Evolutionary conservation across 2,113 vertebrate genomes (phyloP), one percentile per base, ranked within the genome.

Genomic region (Trematocara marginatum): DNA sequence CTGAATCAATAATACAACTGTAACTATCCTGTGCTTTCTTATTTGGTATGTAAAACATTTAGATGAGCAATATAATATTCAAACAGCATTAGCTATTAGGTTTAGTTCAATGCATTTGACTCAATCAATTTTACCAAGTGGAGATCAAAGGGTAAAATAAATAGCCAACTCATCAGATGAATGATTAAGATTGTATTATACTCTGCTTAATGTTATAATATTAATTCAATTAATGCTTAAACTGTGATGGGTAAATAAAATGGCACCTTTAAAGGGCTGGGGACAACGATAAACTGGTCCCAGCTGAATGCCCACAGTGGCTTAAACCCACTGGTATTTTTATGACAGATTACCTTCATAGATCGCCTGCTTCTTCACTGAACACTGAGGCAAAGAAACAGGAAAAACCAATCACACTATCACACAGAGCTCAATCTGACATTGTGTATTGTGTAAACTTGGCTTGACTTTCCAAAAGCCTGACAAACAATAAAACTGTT

Each of bases 401-500:
- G 47, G 34, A 82, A 42, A 76, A 85, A 86, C 20, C 53, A 85
- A 79, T 83, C 90, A 54, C 20, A 81, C 64, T 23, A 81, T 61
- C 29, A 71, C 38, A 76, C 49, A 56, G 49, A 26, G n/a, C 78
- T 89, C 85, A 86, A 80, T 78, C 59, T 85, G 74, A 84, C 71
- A 80, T 23, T 79, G 49, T 49, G 49, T 23, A 81, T 88, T 89
- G 20, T 88, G 40, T 80, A 69, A 89, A 90, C 29, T 76, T 79
- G 74, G 84, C 59, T 83, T 53, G 49, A 59, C 79, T 83, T 83
- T 51, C 52, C 40, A 82, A 66, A 59, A 81, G 61, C 79, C 54
- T 13, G 84, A 76, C 76, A 88, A 88, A 90, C 61, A 88, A 81
- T 18, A 59, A 66, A 83, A 81, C 16, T 74, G 76, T 34, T 80